Conservation (phyloP, 2,797 vertebrate species). For the Sphaeramia orbicularis region DNA sequence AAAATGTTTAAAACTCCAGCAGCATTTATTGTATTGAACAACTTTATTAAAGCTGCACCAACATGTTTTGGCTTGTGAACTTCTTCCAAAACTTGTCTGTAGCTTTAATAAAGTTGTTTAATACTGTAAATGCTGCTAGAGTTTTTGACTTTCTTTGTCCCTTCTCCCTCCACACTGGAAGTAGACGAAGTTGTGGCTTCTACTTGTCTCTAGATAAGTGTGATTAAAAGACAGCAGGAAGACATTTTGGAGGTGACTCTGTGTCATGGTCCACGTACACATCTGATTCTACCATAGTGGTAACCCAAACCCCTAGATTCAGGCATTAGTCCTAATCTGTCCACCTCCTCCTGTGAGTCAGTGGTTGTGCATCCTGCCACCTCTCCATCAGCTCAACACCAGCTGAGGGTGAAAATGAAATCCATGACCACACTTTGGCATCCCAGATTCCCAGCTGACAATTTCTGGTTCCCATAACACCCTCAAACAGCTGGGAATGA, state of each 20-base stretch:
- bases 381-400: slow-evolving; percentile 59
- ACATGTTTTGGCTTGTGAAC: too few species aligned
- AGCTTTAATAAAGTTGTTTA: too few species aligned
- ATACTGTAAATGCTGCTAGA: too few species aligned
- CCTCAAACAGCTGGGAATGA: slow-evolving; percentile 63
- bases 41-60: too few species aligned
- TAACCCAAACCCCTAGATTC: slow-evolving; percentile 29
- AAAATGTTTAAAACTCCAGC: too few species aligned
- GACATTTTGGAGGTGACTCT: slow-evolving; percentile 1
- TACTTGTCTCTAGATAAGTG: slow-evolving; percentile 2
- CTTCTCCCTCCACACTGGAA: too few species aligned
- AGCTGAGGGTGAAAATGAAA: slow-evolving; percentile 56
- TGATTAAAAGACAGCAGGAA: slow-evolving; percentile 44
- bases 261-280: slow-evolving; percentile 35
- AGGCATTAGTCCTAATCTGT: slow-evolving; percentile 17
- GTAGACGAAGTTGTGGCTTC: too few species aligned
- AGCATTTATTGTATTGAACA: too few species aligned
- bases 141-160: too few species aligned
- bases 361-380: slow-evolving; percentile 36
- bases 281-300: slow-evolving; percentile 5
- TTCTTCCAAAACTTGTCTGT: too few species aligned
- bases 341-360: slow-evolving; percentile 45
- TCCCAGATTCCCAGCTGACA: slow-evolving; percentile 74
- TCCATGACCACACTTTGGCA: slow-evolving; percentile 55
- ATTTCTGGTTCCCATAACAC: slow-evolving; percentile 64